Conservation (phyloP, 2,113 vertebrate genomes). For the Gopherus evgoodei region DNA sequence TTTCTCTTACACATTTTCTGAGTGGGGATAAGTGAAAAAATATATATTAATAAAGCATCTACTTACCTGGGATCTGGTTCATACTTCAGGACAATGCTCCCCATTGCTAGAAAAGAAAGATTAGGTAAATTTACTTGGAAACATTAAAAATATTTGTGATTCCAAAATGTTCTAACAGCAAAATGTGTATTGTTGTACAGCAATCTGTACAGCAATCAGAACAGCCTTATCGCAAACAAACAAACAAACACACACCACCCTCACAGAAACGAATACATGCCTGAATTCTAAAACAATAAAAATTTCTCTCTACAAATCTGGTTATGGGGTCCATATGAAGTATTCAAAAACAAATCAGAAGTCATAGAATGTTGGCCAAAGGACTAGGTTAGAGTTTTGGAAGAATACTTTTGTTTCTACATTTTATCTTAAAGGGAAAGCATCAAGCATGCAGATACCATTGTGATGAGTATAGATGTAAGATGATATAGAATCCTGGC, state of each 20-base stretch:
- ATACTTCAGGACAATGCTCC: conserved; percentile 95
- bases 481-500: background rate
- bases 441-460: background rate
- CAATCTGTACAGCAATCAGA: background rate
- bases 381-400: background rate
- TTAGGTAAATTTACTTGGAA: conserved; percentile 26
- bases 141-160: background rate
- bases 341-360: background rate
- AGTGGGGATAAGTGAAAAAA: background rate
- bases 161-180: background rate
- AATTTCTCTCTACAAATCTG: background rate
- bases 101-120: conserved; percentile 84
- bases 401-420: background rate
- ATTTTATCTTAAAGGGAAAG: background rate
- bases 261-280: background rate
- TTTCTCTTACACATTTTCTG: background rate
- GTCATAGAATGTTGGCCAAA: background rate
- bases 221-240: background rate
- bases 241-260: no score
- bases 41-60: background rate
- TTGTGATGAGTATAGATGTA: background rate
- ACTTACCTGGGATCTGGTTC: conserved; percentile 91
- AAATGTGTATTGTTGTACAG: background rate
- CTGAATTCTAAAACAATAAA: background rate
- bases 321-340: background rate